Evolutionary conservation across 2,888 invertebrate species (phyloP).

Genomic region (Apodemia duryi): DNA sequence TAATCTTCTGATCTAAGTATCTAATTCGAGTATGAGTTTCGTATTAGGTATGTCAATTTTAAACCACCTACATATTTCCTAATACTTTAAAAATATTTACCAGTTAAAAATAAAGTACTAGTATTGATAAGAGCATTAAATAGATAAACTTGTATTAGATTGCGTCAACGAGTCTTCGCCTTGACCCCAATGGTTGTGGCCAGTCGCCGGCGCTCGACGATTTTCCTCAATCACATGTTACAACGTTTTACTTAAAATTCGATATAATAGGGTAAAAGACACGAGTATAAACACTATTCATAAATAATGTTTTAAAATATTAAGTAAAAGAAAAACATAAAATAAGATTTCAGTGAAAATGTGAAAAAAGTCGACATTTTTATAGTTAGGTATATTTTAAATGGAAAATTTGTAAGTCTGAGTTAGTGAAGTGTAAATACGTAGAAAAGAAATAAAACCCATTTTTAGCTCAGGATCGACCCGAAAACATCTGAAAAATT

Average conservation of each 20-base stretch:
- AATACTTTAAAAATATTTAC: conserved; percentile 29
- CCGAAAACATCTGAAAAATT: background rate
- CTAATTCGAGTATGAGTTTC: too few species aligned
- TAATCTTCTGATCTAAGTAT: too few species aligned
- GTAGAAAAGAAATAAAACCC: background rate
- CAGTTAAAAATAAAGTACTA: conserved; percentile 34
- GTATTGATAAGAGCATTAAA: conserved; percentile 45
- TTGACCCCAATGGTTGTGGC: conserved; percentile 59
- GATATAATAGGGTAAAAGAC: background rate
- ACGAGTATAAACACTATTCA: background rate
- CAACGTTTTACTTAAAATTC: conserved; percentile 25
- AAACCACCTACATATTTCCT: conserved; percentile 19
- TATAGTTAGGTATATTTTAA: background rate
- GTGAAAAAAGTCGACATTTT: background rate
- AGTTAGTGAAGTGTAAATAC: background rate
- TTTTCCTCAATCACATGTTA: conserved; percentile 39
- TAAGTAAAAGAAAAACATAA: background rate
- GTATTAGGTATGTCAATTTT: background rate
- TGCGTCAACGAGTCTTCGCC: conserved; percentile 57
- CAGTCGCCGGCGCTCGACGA: conserved; percentile 33
- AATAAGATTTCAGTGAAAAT: background rate
- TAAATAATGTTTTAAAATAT: background rate
- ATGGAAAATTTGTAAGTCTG: background rate
- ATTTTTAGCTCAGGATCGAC: background rate
- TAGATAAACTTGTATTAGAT: conserved; percentile 46